These are phyloP conservation scores for Apteryx owenii DNA, from an alignment of 2,113 vertebrate genomes.

Conservation along the genomic window DNA sequence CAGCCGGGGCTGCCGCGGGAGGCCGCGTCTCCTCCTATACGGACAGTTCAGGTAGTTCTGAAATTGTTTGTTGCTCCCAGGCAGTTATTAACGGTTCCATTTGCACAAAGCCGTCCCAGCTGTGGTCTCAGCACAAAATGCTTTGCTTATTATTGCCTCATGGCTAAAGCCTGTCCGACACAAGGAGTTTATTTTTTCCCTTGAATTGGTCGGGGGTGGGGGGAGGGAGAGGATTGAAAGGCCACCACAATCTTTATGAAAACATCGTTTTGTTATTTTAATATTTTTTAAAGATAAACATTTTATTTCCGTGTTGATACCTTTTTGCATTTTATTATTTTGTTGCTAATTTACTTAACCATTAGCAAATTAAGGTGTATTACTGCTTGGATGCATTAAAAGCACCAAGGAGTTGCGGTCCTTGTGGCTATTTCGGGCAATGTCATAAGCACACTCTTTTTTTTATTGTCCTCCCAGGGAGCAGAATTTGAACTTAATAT, in stretches of 20 bases:
- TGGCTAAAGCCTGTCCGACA: slow-evolving; percentile 34
- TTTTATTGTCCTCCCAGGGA: slow-evolving; percentile 90
- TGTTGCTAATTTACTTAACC: slow-evolving; percentile 79
- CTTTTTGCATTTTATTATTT: slow-evolving; percentile 75
- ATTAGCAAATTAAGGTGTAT: slow-evolving; percentile 79
- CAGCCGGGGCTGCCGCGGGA: background rate
- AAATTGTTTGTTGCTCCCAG: background rate
- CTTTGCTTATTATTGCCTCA: background rate
- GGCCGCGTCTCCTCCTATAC: background rate
- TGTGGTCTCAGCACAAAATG: background rate
- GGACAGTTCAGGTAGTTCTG: background rate
- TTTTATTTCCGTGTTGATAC: slow-evolving; percentile 65
- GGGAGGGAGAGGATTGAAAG: background rate
- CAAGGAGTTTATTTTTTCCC: slow-evolving; percentile 30
- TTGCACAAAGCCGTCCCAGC: slow-evolving; percentile 32
- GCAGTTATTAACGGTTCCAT: slow-evolving; percentile 7
- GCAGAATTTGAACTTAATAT: slow-evolving; percentile 98
- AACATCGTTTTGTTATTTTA: slow-evolving; percentile 36
- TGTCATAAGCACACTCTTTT: slow-evolving; percentile 78
- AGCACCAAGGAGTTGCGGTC: slow-evolving; percentile 75
- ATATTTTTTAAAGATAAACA: slow-evolving; percentile 67
- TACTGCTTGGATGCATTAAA: slow-evolving; percentile 73
- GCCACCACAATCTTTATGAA: background rate
- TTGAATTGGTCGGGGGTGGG: background rate
- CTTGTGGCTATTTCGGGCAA: slow-evolving; percentile 83